Evolutionary conservation across 2,797 vertebrate species (phyloP), one percentile per base, ranked within the genome.

Genomic region (Loris lydekkerianus): DNA sequence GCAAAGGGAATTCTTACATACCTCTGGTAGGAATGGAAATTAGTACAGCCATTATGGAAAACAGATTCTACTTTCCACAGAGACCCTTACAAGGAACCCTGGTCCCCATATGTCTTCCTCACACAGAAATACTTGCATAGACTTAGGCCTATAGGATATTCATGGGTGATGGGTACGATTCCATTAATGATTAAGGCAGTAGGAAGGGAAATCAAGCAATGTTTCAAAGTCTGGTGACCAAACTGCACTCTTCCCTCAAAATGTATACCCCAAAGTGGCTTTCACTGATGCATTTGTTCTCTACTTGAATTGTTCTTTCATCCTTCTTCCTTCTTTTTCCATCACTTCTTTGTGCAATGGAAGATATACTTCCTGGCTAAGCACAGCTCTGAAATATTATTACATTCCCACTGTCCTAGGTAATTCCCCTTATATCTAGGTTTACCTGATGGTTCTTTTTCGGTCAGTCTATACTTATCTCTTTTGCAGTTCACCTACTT

Each of bases 281-380:
- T 96, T 93, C 56, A 31, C 27, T 56, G 43, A 40, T 95, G 17
- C 7, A 69, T 85, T 86, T 95, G 34, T 13, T 73, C 10, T 93
- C 21, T 87, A 6, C 20, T 83, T 78, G 53, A 29, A 23, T 61
- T 37, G 40, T 65, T 72, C 21, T 78, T 84, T 40, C 21, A 53
- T 85, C 17, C 14, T 61, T 69, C 17, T 76, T 43, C n/a, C 17
- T 88, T 65, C 17, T 75, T 70, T 81, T 21, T 61, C n/a, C n/a
- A 60, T 53, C 25, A 88, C 27, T 40, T 80, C 17, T 34, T 83
- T 86, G 27, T 72, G 60, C 15, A n/a, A 18, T 58, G 21, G 9
- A 43, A 65, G 43, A 60, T 25, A 86, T 60, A 53, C 18, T 61
- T 85, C 14, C 43, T 89, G 89, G 63, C 9, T 87, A 91, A 53